Conservation (phyloP, 2,113 vertebrate genomes). For the Onychostoma macrolepis region DNA sequence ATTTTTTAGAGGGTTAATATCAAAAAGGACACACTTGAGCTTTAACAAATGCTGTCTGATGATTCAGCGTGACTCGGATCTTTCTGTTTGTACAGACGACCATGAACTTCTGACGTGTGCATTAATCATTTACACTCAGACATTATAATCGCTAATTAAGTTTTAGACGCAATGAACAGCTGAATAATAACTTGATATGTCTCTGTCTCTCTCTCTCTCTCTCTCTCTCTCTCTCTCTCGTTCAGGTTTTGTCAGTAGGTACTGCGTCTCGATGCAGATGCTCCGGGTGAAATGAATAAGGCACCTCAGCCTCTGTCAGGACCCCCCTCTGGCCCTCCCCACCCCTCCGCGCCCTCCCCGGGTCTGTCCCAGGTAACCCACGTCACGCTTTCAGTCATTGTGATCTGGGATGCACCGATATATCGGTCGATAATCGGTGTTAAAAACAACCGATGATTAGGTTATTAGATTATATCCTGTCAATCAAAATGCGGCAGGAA, state of each 20-base stretch:
- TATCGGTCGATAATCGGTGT: not conserved
- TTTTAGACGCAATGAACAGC: not conserved
- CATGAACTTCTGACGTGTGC: not conserved
- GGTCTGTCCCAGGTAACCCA: constrained; percentile 90
- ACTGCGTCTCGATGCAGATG: constrained; percentile 89
- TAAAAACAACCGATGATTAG: not conserved
- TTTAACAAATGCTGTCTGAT: not conserved
- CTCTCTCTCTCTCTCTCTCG: not conserved
- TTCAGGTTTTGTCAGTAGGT: constrained; percentile 70
- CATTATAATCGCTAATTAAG: not conserved
- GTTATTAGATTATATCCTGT: too few species aligned
- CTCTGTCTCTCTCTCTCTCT: not conserved
- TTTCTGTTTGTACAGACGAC: not conserved
- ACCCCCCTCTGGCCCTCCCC: constrained; percentile 84
- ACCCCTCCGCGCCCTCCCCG: constrained; percentile 83
- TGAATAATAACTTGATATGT: not conserved
- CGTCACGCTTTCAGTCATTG: not conserved
- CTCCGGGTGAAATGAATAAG: constrained; percentile 99
- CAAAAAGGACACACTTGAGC: not conserved
- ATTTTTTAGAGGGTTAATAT: not conserved
- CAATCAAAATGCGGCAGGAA: too few species aligned
- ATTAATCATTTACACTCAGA: not conserved
- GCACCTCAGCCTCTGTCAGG: constrained; percentile 96
- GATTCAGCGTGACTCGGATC: not conserved
- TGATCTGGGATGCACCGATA: not conserved